Evolutionary conservation across 2,113 vertebrate species (phyloP).

Genomic region (Hylia prasina): DNA sequence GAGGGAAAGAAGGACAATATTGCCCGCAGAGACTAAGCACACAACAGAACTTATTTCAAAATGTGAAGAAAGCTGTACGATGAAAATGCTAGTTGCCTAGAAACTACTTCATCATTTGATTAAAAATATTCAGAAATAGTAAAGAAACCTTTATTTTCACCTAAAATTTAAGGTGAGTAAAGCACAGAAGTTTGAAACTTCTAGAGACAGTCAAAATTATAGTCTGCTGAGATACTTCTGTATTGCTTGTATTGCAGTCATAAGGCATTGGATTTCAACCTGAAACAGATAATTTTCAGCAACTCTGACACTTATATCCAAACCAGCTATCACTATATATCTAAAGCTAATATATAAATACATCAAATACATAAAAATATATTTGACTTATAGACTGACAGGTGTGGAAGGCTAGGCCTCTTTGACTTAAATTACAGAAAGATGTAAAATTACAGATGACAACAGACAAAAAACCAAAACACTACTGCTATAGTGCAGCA

Average conservation of each 20-base stretch:
- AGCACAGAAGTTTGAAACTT: neutral
- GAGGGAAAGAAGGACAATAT: neutral
- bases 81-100: neutral
- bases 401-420: neutral
- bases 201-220: neutral
- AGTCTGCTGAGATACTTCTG: neutral
- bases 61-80: neutral
- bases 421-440: neutral
- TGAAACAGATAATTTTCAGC: neutral
- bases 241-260: neutral
- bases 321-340: neutral
- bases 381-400: neutral
- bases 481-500: neutral
- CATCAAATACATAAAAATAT: neutral
- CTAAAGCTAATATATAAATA: neutral
- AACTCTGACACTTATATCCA: neutral
- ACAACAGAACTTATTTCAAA: neutral
- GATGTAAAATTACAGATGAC: neutral
- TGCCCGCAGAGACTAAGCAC: neutral
- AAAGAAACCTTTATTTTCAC: neutral
- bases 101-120: neutral
- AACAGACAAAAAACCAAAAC: neutral
- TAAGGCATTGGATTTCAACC: neutral
- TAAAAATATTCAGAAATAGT: neutral
- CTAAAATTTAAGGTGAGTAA: neutral